Evolutionary conservation across 53 echinoderm and acorn worm genomes (phyloP), one percentile per base, ranked within the genome.

Genomic region (Stichopus horrens): DNA sequence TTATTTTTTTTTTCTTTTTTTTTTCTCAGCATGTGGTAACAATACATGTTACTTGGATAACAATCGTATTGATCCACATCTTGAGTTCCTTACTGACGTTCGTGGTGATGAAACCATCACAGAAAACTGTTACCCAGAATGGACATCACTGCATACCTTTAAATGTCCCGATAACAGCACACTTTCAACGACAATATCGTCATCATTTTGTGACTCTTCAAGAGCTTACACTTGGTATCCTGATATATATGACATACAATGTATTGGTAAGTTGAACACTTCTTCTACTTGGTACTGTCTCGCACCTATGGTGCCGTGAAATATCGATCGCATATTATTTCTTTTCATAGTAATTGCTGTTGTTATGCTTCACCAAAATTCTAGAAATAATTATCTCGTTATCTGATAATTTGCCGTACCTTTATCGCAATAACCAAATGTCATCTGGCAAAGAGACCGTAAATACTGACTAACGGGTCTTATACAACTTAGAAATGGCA

Each of bases 51-150:
- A 76, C 16, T 76, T 76, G 16, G 76, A 52, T 51, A 16, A 22
- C 9, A 76, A 51, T 16, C 5, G 7, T 11, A 22, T 76, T 76
- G 76, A 76, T 76, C 76, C 76, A 4, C 0, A 76, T 23, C 76
- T 76, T 11, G 37, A 6, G 23, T 76, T 11, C 37, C 8, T 9
- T 51, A 23, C 51, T 11, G 5, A 4, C 5, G 23, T 76, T 11
- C 51, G 52, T 7, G 7, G 0, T 7, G 51, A 16, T 16, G 10
- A 76, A 76, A 76, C 0, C 37, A 23, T 11, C 5, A 76, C 18
- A 16, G 37, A 76, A 6, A 51, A 76, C 76, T 76, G 76, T 23
- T 76, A 76, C 76, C 76, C 76, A 6, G 76, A 53, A 53, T 76
- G 76, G 76, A 76, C 76, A 7, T 22, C 53, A 76, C 76, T 76